Percentiles rank a stretch among this genome's conserved stretches.
phyloP scores from a whole-genome alignment of 2,888 invertebrate genomes.

The Spodoptera picta region DNA sequence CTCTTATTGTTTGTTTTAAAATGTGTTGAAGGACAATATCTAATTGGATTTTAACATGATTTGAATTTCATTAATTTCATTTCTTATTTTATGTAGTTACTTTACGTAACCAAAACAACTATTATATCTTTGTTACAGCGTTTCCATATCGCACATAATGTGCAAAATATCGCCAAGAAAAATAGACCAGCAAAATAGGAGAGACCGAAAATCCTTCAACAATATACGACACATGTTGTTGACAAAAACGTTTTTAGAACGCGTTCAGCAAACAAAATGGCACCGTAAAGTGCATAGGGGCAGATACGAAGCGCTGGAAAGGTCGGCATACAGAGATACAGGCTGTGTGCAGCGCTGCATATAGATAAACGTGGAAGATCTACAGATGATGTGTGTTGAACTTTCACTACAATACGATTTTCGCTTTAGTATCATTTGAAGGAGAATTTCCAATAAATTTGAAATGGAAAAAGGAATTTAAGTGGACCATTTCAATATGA shows the following conservation, averaged over 20 bases:
- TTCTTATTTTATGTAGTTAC: no score
- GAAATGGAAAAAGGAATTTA: no score
- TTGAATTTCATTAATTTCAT: no score
- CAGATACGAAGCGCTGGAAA: constrained; percentile 52
- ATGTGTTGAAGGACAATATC: constrained; percentile 4
- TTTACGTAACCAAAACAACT: no score
- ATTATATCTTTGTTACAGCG: no score
- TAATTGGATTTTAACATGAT: no score
- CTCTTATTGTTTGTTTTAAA: constrained; percentile 18
- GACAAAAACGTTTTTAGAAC: constrained; percentile 54
- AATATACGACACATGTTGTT: constrained; percentile 39
- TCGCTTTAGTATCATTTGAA: no score
- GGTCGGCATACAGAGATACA: constrained; percentile 44
- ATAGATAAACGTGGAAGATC: constrained; percentile 6
- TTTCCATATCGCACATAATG: no score
- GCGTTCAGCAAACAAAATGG: constrained; percentile 50
- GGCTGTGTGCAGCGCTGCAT: constrained; percentile 6
- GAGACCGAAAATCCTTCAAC: constrained; percentile 28
- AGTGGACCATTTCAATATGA: background rate
- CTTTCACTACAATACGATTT: no score
- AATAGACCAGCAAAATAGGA: constrained; percentile 19
- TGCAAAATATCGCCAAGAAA: constrained; percentile 13
- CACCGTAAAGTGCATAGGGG: constrained; percentile 56
- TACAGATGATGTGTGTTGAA: background rate
- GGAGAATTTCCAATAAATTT: no score